phyloP scores from a whole-genome alignment of 1,140 invertebrate species.

The Euwallacea similis region DNA sequence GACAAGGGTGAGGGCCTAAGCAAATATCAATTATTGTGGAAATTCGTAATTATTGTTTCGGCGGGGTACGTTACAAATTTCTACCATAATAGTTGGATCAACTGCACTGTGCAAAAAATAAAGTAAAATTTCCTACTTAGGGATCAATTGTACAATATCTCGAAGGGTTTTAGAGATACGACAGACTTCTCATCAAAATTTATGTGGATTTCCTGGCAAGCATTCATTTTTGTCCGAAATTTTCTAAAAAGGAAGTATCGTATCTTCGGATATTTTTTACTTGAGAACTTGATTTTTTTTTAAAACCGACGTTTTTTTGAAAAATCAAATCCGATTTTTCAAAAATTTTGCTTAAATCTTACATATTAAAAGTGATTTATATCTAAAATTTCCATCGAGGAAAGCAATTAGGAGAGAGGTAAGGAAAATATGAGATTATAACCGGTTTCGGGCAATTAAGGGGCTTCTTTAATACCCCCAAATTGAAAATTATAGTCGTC shows the following conservation, averaged over 20 bases:
- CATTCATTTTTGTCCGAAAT: too few species aligned
- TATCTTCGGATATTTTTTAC: too few species aligned
- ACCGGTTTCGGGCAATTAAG: slow-evolving; percentile 13
- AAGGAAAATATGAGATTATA: slow-evolving; percentile 26
- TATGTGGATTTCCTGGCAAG: background rate
- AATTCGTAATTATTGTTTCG: background rate
- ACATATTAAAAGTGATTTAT: slow-evolving; percentile 11
- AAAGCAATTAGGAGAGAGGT: slow-evolving; percentile 13
- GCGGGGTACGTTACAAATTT: background rate
- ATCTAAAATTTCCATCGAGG: slow-evolving; percentile 6
- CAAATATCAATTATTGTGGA: slow-evolving; percentile 7
- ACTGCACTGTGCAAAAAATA: background rate
- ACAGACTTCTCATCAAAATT: background rate
- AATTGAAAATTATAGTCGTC: slow-evolving; percentile 15
- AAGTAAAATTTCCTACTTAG: too few species aligned
- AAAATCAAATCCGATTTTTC: too few species aligned
- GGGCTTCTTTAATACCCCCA: slow-evolving; percentile 20
- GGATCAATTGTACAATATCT: background rate
- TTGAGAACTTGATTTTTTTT: too few species aligned
- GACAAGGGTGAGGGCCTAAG: background rate
- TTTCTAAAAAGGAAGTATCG: too few species aligned
- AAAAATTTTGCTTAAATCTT: background rate
- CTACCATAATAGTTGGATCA: background rate
- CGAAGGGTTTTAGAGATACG: background rate
- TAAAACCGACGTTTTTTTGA: too few species aligned